A percentile compares a stretch with the other conserved stretches of the same genome.
Conservation (phyloP, 2,797 vertebrate species). For the Carapus acus region DNA sequence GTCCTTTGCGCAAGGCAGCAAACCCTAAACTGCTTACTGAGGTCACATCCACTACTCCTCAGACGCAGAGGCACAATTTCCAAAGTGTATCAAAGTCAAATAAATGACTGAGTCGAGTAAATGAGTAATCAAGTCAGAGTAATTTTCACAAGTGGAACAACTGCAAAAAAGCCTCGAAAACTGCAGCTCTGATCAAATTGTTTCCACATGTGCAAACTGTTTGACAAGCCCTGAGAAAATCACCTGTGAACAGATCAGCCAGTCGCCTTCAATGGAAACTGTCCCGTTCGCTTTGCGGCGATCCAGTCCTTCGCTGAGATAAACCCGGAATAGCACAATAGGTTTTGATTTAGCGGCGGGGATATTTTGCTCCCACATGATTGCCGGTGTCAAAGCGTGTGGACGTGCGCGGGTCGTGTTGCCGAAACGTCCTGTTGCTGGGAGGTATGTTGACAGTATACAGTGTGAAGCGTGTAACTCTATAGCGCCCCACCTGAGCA, state of each 20-base stretch:
- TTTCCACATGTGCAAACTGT: slow-evolving; percentile 3
- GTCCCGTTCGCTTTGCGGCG: too few species aligned
- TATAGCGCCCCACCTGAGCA: slow-evolving; percentile 7
- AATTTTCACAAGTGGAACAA: too few species aligned
- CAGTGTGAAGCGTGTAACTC: slow-evolving; percentile 22
- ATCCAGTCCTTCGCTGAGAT: slow-evolving; percentile 18
- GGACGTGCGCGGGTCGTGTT: slow-evolving; percentile 2
- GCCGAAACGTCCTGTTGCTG: slow-evolving; percentile 23
- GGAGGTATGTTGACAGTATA: slow-evolving; percentile 31
- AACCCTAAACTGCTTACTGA: too few species aligned
- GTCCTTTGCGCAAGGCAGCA: too few species aligned
- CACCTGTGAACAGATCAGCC: too few species aligned
- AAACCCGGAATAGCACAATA: slow-evolving; percentile 22
- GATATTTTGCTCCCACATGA: slow-evolving; percentile 32
- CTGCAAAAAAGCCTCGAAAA: slow-evolving; percentile 4
- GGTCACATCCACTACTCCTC: too few species aligned
- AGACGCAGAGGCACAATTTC: too few species aligned
- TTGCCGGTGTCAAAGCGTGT: slow-evolving; percentile 2
- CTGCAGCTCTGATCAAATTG: slow-evolving; percentile 26
- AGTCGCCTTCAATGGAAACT: too few species aligned
- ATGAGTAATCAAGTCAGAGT: too few species aligned
- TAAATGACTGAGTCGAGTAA: too few species aligned
- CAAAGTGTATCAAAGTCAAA: too few species aligned
- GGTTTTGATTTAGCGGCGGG: slow-evolving; percentile 27
- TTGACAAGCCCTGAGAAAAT: slow-evolving; percentile 8